Evolutionary conservation across 1,140 invertebrate genomes (phyloP).

Genomic region (Nebria ingens): DNA sequence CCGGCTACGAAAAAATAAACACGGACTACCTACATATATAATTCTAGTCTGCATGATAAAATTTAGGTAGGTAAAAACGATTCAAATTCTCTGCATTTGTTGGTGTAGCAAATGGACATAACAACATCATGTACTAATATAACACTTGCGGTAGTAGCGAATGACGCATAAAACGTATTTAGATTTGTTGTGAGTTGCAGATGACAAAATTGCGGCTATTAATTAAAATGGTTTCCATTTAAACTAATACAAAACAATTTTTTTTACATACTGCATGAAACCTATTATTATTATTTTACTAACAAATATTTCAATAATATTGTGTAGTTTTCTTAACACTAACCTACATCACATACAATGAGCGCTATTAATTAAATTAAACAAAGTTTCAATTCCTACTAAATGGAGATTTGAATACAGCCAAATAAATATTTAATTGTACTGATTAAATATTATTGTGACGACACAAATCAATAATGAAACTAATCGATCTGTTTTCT

Average conservation of each 20-base stretch:
- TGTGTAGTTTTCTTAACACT: too few species aligned
- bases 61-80: slow-evolving; percentile 3
- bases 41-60: background rate
- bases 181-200: slow-evolving; percentile 35
- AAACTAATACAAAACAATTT: background rate
- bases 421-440: too few species aligned
- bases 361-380: too few species aligned
- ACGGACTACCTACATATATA: background rate
- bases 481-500: too few species aligned
- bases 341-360: too few species aligned
- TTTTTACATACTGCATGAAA: too few species aligned
- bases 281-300: too few species aligned
- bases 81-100: slow-evolving; percentile 5
- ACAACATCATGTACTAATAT: slow-evolving; percentile 1
- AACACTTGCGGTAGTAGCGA: background rate
- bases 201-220: slow-evolving; percentile 19
- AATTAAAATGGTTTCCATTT: background rate
- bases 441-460: too few species aligned
- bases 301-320: too few species aligned
- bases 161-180: slow-evolving; percentile 12
- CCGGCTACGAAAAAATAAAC: background rate
- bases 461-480: too few species aligned
- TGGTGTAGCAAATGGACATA: background rate
- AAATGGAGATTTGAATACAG: too few species aligned
- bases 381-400: too few species aligned